Conservation (phyloP, 2,797 vertebrate species). For the Xenopus petersii region DNA sequence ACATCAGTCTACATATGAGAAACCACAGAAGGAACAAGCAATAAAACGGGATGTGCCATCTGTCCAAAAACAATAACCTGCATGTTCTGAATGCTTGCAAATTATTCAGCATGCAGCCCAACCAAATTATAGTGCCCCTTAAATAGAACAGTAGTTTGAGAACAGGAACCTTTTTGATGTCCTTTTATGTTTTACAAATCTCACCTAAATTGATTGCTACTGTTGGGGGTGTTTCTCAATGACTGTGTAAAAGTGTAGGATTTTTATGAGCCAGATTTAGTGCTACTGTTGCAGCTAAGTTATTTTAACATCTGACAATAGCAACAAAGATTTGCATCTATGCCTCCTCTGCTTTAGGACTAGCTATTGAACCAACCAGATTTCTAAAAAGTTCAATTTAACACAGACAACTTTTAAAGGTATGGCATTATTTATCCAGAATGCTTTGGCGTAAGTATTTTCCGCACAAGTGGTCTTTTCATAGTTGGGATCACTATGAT, state of each 20-base stretch:
- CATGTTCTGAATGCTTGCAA: constrained; percentile 85
- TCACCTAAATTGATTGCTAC: constrained; percentile 61
- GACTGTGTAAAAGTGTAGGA: constrained; percentile 52
- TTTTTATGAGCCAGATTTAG: constrained; percentile 37
- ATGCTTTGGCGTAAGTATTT: no score
- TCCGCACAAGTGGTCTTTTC: no score
- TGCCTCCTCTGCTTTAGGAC: constrained; percentile 12
- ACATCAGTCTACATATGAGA: constrained; percentile 72
- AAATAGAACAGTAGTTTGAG: constrained; percentile 60
- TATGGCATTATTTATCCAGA: no score
- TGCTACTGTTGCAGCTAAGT: constrained; percentile 10
- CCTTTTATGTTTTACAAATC: constrained; percentile 56
- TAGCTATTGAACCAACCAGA: neutral
- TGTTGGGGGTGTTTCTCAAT: constrained; percentile 64
- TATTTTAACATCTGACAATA: constrained; percentile 26
- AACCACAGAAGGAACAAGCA: constrained; percentile 92
- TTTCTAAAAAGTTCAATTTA: no score
- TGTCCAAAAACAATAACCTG: constrained; percentile 94
- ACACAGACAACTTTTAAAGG: no score
- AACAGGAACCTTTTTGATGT: constrained; percentile 62
- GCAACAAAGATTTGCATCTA: constrained; percentile 8
- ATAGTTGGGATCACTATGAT: no score
- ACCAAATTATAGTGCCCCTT: constrained; percentile 66
- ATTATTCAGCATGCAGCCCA: constrained; percentile 86
- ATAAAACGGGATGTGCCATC: constrained; percentile 90